These are phyloP conservation scores for Penaeus chinensis DNA, from an alignment of 1,140 invertebrate genomes.

Conservation along the genomic window DNA sequence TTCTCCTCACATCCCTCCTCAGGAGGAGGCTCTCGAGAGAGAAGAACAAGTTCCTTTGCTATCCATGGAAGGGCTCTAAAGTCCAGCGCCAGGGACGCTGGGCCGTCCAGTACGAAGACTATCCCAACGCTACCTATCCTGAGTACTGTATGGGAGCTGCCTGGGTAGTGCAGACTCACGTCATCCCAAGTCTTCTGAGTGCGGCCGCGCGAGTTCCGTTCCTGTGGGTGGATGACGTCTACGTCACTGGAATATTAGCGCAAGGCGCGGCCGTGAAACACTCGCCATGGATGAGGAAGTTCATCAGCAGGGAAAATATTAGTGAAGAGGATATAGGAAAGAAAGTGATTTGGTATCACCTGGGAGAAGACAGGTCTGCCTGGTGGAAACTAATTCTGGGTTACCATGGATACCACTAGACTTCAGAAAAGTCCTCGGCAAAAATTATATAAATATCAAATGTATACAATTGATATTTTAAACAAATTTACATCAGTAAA, in stretches of 20 bases:
- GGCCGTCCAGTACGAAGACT: conserved; percentile 21
- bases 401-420: conserved; percentile 2
- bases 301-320: conserved; percentile 23
- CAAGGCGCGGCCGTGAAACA: conserved; percentile 1
- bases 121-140: not conserved
- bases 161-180: conserved; percentile 11
- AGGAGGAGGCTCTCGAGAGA: not conserved
- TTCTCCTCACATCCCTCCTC: conserved; percentile 26
- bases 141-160: conserved; percentile 28
- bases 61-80: not conserved
- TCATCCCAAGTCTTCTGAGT: not conserved
- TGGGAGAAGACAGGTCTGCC: not conserved
- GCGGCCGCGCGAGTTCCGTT: not conserved
- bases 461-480: no score
- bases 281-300: not conserved
- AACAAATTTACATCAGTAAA: no score
- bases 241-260: conserved; percentile 38
- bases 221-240: conserved; percentile 49
- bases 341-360: conserved; percentile 23
- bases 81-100: conserved; percentile 27
- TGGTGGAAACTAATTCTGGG: conserved; percentile 30
- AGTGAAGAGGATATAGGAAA: conserved; percentile 17
- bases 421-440: no score
- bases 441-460: no score
- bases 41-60: conserved; percentile 22